Base-by-base conservation (phyloP, 2,113 vertebrate species). In the Callaeas wilsoni region DNA sequence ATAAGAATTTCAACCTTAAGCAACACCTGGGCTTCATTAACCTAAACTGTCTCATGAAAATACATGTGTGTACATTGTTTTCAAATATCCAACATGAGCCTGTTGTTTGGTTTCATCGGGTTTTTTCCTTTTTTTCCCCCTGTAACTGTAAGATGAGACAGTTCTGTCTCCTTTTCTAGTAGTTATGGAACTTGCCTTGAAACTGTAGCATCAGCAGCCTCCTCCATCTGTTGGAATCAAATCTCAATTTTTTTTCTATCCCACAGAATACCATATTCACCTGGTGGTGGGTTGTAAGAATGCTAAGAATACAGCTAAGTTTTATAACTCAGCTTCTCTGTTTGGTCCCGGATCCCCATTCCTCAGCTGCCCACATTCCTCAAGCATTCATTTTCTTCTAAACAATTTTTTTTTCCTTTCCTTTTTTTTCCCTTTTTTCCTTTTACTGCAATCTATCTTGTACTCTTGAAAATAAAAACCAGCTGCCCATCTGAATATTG, bases 121-220 rank as follows among this genome's bases (percentile, higher is more conserved):
- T 12, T 39, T 17, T 7, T 1, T 0, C 1, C 2, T 2, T 12
- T 8, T 37, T 20, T 27, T 1, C 2, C 3, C 21, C 8, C 22
- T 20, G 8, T 63, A 50, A 5, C 9, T 60, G 5, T n/a, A 27
- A 76, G 27, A 69, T 29, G 4, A 80, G 6, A 76, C 4, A 69
- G 12, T 63, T 70, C 6, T 57, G 13, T 39, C 20, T 87, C 9
- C 4, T 87, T 86, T 80, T 73, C 32, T 30, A 16, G 14, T 4
- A 74, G 25, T 41, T 81, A 62, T 16, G 52, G 10, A 29, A 69
- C 22, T 78, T 64, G 16, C 30, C 7, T 91, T 59, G 52, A 75
- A 91, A 77, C 13, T 55, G 8, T 25, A 71, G 16, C 56, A 79
- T 75, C 35, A 42, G 6, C 84, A 79, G 19, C 19, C 30, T 83